Evolutionary conservation across 2,113 vertebrate species (phyloP).

Genomic region (Tauraco erythrolophus): DNA sequence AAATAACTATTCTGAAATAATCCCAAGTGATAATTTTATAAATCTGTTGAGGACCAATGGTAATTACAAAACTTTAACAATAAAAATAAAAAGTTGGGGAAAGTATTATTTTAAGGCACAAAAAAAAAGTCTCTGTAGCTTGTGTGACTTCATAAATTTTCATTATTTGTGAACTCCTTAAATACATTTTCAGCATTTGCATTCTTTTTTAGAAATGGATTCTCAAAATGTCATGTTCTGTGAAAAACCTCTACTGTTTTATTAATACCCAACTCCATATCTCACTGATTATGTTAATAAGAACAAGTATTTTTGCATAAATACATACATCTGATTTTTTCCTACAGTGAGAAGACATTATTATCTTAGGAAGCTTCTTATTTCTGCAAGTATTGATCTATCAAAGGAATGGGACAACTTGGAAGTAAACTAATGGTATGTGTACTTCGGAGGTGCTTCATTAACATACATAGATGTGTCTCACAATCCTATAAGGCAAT

Average conservation of each 20-base stretch:
- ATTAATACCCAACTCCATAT: neutral
- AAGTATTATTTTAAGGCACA: neutral
- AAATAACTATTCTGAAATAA: slow-evolving; percentile 7
- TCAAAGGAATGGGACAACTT: neutral
- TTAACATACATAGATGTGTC: accelerated
- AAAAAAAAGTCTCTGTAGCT: neutral
- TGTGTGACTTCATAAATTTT: neutral
- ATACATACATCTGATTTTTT: neutral
- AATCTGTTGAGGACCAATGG: neutral
- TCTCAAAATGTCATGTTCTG: neutral
- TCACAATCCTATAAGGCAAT: neutral
- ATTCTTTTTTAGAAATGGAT: neutral
- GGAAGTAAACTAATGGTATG: neutral
- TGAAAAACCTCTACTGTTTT: neutral
- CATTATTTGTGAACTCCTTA: neutral
- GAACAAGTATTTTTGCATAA: slow-evolving; percentile 29
- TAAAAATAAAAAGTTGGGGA: neutral
- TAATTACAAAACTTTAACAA: neutral
- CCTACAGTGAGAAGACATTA: neutral
- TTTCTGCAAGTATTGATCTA: neutral
- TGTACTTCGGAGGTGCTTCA: neutral
- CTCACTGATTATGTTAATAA: neutral
- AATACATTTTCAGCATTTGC: neutral
- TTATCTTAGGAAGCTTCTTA: neutral
- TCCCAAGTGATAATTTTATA: neutral